Evolutionary conservation across 92 coral and sea anemone genomes (phyloP).

Genomic region (Metridium senile): DNA sequence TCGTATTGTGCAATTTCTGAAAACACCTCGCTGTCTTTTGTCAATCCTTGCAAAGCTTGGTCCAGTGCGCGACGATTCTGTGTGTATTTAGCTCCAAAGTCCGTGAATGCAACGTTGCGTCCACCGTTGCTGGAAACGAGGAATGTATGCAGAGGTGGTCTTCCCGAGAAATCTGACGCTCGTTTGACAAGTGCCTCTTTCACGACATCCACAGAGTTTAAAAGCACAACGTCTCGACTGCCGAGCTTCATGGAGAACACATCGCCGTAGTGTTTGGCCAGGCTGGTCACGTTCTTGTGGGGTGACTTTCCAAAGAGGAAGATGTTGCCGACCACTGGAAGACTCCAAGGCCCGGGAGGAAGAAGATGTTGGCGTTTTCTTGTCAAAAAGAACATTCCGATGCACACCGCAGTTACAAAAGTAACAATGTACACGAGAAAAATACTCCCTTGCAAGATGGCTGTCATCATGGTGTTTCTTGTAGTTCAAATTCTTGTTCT

Average conservation of each 20-base stretch:
- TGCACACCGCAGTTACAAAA: constrained; percentile 20
- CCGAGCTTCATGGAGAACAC: constrained; percentile 92
- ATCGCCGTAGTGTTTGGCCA: constrained; percentile 87
- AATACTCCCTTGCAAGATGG: constrained; percentile 16
- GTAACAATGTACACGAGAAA: constrained; percentile 15
- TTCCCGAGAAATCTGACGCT: constrained; percentile 85
- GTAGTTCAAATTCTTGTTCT: not conserved
- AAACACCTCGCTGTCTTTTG: constrained; percentile 67
- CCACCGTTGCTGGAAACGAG: constrained; percentile 80
- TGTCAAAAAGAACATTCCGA: constrained; percentile 21
- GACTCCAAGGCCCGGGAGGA: constrained; percentile 95
- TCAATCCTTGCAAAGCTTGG: constrained; percentile 80
- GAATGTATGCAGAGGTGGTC: constrained; percentile 91
- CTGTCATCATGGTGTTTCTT: constrained; percentile 1
- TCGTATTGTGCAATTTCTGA: constrained; percentile 59
- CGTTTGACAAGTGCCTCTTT: constrained; percentile 90
- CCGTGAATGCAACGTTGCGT: constrained; percentile 87
- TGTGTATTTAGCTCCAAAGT: constrained; percentile 75
- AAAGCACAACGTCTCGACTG: constrained; percentile 81
- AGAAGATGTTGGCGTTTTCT: constrained; percentile 23
- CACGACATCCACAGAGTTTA: constrained; percentile 85
- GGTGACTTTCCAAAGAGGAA: constrained; percentile 89
- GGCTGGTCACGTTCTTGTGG: constrained; percentile 84
- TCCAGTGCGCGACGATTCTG: constrained; percentile 85
- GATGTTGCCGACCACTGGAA: constrained; percentile 89